Percentiles rank a stretch among this genome's conserved stretches.
Conservation (phyloP, 2,113 vertebrate genomes). For the Spermophilus dauricus region DNA sequence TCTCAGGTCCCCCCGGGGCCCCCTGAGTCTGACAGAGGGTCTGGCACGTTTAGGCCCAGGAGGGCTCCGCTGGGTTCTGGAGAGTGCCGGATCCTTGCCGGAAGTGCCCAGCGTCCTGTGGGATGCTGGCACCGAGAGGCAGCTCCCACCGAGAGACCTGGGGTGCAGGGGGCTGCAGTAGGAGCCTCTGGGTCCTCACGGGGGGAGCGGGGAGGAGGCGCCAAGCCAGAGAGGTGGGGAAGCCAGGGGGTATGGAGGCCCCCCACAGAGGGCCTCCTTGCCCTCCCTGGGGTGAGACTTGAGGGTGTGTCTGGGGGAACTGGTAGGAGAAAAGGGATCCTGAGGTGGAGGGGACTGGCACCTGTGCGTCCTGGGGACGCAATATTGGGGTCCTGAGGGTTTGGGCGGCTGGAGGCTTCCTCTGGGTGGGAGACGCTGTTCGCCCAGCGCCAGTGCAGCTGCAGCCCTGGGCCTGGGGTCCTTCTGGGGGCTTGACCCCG, state of each 20-base stretch:
- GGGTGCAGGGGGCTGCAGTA: neutral
- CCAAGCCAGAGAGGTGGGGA: neutral
- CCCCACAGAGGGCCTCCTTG: accelerated
- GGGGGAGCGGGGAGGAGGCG: neutral
- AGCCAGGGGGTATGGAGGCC: neutral
- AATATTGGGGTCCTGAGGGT: neutral
- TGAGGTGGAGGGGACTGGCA: neutral
- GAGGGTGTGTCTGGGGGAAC: neutral
- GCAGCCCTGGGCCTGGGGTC: neutral
- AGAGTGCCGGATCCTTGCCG: neutral
- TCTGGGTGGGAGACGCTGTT: too few relatives aligned
- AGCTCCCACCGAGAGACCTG: neutral
- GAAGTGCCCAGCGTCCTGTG: neutral
- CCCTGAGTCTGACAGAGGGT: neutral
- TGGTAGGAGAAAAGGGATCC: neutral
- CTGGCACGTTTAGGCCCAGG: neutral
- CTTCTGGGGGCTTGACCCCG: accelerated
- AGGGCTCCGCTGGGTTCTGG: neutral
- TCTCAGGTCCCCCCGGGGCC: neutral
- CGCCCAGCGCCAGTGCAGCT: too few relatives aligned
- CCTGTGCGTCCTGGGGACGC: neutral
- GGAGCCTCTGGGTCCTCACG: too few relatives aligned
- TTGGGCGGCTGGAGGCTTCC: neutral
- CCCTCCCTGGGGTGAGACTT: neutral
- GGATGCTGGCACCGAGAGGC: neutral